These are phyloP conservation scores for Cyanocitta stelleri DNA, from an alignment of 2,113 vertebrate species.

Conservation along the genomic window DNA sequence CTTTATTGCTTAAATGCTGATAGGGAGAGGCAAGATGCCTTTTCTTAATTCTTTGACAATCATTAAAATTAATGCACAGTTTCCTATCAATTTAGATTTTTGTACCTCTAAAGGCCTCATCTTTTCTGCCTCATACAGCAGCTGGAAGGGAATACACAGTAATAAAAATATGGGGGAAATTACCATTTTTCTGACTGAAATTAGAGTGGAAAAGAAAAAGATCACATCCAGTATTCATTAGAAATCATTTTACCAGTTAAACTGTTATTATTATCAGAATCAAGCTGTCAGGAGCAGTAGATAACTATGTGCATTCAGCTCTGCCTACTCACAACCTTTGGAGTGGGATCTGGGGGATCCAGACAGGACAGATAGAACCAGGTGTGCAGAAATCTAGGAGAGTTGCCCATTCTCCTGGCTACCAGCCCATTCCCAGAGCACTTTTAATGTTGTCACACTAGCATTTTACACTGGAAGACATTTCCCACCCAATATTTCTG, in stretches of 20 bases:
- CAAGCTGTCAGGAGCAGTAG: neutral
- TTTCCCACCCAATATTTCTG: neutral
- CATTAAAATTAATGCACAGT: neutral
- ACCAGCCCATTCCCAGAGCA: neutral
- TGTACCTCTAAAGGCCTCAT: neutral
- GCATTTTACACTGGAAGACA: neutral
- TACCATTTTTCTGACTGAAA: neutral
- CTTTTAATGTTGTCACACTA: neutral
- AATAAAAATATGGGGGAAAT: neutral
- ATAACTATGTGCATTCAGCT: neutral
- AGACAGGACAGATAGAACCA: neutral
- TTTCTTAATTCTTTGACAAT: neutral
- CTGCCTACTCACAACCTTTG: fast-evolving
- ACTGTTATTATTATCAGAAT: neutral
- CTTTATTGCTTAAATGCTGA: slow-evolving; percentile 3
- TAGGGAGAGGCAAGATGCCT: neutral
- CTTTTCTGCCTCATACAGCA: neutral
- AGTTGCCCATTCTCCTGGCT: neutral
- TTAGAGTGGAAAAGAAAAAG: neutral
- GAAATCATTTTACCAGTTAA: neutral
- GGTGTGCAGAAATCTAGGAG: neutral
- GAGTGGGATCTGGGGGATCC: neutral
- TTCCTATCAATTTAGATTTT: neutral
- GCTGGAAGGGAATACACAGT: neutral
- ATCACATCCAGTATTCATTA: neutral